Base-by-base conservation (phyloP, 2,113 vertebrate genomes). In the Pogonocichla stellata region DNA sequence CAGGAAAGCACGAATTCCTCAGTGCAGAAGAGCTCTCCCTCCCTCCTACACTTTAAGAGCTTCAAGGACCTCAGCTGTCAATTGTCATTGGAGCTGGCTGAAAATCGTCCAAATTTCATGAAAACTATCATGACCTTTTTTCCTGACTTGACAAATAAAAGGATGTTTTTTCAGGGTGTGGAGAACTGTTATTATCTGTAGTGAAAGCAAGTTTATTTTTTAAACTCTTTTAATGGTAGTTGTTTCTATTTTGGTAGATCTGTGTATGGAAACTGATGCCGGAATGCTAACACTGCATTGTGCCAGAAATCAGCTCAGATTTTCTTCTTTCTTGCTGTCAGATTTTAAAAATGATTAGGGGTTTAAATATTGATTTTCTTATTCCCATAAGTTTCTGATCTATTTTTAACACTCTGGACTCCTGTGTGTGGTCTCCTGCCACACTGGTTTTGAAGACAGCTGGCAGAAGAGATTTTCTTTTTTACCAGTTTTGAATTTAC, bases 141-240 rank as follows among this genome's bases (percentile, higher is more conserved):
- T 95, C 64, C 86, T 90, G 79, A 88, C 79, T 88, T 90, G 88
- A 96, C 78, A 94, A 95, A 95, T 87, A 95, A 90, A 91, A 88
- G 47, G 71, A 92, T 95, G 81, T 87, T 94, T 93, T 92, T 91
- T 90, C 87, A 91, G 94, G 91, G 84, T 84, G 86, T 75, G 53
- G 75, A 97, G 92, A 84, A 95, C 47, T 90, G 94, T 95, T 93
- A 88, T 94, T 94, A 88, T 93, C 95, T 88, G 54, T 86, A 80
- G 91, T 93, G 91, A 96, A 94, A 96, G 91, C 78, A 82, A 94
- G 81, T 94, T 87, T 87, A 53, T 91, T 93, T 86, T 96, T 88
- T 80, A 17, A 86, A 73, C 60, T 64, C 60, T 77, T 93, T 86
- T 93, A 93, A 84, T 71, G 43, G 47, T 86, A 60, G 70, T 94